Conservation (phyloP, 92 coral and sea anemone genomes). For the Ricordea florida region DNA sequence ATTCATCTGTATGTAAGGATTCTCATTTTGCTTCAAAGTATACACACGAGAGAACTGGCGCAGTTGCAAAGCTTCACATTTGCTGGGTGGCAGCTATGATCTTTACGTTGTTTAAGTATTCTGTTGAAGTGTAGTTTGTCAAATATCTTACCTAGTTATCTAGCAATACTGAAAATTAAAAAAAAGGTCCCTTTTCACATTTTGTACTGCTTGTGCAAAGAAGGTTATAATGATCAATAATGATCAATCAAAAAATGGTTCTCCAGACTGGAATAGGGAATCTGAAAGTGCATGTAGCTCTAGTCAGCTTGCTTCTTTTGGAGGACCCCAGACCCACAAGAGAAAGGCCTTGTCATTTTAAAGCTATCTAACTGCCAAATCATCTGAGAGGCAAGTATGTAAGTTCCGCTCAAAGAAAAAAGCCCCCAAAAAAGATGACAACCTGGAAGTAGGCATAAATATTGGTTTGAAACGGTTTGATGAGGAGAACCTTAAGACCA, state of each 20-base stretch:
- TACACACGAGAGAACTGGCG: neutral
- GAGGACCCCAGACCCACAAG: constrained; percentile 28
- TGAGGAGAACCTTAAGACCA: constrained; percentile 47
- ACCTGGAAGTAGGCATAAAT: constrained; percentile 1
- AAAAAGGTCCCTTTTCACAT: no score
- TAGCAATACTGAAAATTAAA: no score
- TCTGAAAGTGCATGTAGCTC: no score
- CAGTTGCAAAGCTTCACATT: neutral
- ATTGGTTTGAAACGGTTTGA: constrained; percentile 24
- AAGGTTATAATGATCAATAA: no score
- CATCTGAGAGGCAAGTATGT: constrained; percentile 14
- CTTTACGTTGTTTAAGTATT: no score
- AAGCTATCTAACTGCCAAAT: neutral
- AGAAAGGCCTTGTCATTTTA: constrained; percentile 2
- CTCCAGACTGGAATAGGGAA: no score
- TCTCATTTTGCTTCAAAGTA: neutral
- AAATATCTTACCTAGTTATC: no score
- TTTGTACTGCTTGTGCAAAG: no score
- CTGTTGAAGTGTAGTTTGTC: no score
- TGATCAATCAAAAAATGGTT: no score
- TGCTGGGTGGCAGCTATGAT: no score
- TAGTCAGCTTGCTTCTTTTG: constrained; percentile 38
- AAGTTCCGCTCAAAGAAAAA: constrained; percentile 6
- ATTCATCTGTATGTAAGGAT: neutral
- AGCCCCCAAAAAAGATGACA: constrained; percentile 1